phyloP scores from a whole-genome alignment of 1,140 invertebrate genomes.

The Drosophila ambigua region DNA sequence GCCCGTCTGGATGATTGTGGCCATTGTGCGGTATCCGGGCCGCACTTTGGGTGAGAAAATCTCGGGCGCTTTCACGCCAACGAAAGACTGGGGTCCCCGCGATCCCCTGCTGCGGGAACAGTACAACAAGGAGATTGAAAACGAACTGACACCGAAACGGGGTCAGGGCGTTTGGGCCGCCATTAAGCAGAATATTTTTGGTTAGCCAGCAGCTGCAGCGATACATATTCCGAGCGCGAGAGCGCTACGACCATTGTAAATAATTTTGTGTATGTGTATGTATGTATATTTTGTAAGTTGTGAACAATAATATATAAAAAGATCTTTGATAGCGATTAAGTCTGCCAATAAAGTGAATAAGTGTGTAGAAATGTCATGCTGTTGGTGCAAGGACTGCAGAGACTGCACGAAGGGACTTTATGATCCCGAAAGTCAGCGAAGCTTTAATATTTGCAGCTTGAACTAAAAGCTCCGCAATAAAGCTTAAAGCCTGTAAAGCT shows the following conservation, averaged over 20 bases:
- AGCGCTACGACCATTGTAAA: constrained; percentile 11
- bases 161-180: constrained; percentile 62
- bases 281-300: constrained; percentile 4
- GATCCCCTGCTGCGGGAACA: constrained; percentile 74
- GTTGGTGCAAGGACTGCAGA: too few species aligned
- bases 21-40: constrained; percentile 83
- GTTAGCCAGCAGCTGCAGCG: constrained; percentile 11
- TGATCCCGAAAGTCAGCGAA: too few species aligned
- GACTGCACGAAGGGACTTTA: too few species aligned
- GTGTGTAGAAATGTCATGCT: neutral
- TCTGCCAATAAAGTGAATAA: constrained; percentile 61
- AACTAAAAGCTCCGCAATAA: too few species aligned
- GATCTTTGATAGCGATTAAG: constrained; percentile 44
- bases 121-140: constrained; percentile 73
- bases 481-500: too few species aligned
- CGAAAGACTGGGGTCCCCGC: constrained; percentile 85
- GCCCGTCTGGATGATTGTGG: constrained; percentile 86
- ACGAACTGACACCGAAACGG: constrained; percentile 54
- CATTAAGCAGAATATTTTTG: constrained; percentile 74
- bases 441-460: too few species aligned
- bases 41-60: constrained; percentile 83
- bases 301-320: constrained; percentile 17
- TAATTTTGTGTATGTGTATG: neutral
- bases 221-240: neutral
- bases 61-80: constrained; percentile 83